A percentile compares a stretch with the other conserved stretches of the same genome.
Evolutionary conservation across 2,888 invertebrate species (phyloP).

Genomic region (Oasisia sp.): DNA sequence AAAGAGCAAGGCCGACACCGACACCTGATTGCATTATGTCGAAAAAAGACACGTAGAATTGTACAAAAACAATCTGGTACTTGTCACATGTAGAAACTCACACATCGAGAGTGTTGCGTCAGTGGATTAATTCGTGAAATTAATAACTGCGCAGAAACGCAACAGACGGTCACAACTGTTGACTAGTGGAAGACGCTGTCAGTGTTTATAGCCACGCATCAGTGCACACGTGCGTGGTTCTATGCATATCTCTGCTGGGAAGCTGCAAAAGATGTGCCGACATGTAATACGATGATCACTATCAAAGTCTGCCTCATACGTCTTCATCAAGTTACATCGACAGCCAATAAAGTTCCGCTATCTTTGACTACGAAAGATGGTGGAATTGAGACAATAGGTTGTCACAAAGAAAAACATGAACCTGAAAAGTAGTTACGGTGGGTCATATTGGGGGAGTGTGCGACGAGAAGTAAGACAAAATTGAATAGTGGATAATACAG

Average conservation of each 20-base stretch:
- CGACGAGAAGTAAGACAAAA: too few relatives aligned
- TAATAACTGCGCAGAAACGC: background rate
- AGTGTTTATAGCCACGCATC: background rate
- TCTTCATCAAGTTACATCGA: background rate
- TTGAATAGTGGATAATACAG: too few relatives aligned
- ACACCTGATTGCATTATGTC: background rate
- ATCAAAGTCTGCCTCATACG: background rate
- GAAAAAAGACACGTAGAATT: background rate
- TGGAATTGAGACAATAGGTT: too few relatives aligned
- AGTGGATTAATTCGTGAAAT: background rate
- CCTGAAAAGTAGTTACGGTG: too few relatives aligned
- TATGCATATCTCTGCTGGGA: background rate
- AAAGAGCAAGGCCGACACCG: too few relatives aligned
- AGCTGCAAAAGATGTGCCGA: background rate
- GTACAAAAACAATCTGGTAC: background rate
- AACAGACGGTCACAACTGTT: background rate
- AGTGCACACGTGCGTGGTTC: background rate
- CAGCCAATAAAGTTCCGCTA: too few relatives aligned
- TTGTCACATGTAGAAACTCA: background rate
- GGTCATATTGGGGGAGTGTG: too few relatives aligned
- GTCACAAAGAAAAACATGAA: too few relatives aligned
- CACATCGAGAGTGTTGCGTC: background rate
- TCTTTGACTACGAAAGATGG: too few relatives aligned
- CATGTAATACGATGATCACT: background rate
- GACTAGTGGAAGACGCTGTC: background rate